Percentiles rank a stretch among this genome's conserved stretches.
Evolutionary conservation across 1,140 invertebrate species (phyloP).

Genomic region (Proctacanthus coquilletti): DNA sequence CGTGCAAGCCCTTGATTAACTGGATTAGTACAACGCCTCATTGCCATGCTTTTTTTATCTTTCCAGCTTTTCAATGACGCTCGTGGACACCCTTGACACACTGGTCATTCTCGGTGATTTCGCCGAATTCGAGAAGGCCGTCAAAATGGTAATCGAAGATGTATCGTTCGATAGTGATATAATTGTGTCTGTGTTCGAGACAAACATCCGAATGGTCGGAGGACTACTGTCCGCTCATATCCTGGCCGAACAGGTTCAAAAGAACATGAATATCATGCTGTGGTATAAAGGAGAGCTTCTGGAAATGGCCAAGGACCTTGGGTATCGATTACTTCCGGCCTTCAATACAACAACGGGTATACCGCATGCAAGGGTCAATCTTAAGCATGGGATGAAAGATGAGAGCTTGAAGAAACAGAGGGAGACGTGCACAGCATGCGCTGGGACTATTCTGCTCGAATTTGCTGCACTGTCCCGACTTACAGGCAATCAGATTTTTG

Average conservation of each 20-base stretch:
- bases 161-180: conserved; percentile 89
- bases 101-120: conserved; percentile 84
- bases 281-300: conserved; percentile 91
- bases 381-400: conserved; percentile 73
- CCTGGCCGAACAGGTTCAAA: conserved; percentile 66
- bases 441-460: conserved; percentile 96
- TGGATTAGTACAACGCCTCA: too few relatives aligned
- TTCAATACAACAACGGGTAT: conserved; percentile 98
- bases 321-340: conserved; percentile 79
- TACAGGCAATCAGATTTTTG: conserved; percentile 84
- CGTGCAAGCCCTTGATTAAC: too few relatives aligned
- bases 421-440: conserved; percentile 95
- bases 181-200: conserved; percentile 96
- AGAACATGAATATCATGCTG: conserved; percentile 52
- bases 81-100: conserved; percentile 90
- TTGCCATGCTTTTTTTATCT: conserved; percentile 14
- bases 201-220: conserved; percentile 91
- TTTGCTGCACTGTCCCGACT: conserved; percentile 89
- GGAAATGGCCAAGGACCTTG: conserved; percentile 81
- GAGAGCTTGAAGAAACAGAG: conserved; percentile 54
- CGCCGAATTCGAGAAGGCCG: conserved; percentile 84
- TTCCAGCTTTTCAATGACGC: conserved; percentile 88
- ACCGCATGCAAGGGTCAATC: conserved; percentile 87
- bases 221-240: conserved; percentile 89
- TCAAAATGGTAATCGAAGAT: conserved; percentile 70